A percentile compares a stretch with the other conserved stretches of the same genome.
phyloP scores from a whole-genome alignment of 2,797 vertebrate genomes.

The Eremophila alpestris region DNA sequence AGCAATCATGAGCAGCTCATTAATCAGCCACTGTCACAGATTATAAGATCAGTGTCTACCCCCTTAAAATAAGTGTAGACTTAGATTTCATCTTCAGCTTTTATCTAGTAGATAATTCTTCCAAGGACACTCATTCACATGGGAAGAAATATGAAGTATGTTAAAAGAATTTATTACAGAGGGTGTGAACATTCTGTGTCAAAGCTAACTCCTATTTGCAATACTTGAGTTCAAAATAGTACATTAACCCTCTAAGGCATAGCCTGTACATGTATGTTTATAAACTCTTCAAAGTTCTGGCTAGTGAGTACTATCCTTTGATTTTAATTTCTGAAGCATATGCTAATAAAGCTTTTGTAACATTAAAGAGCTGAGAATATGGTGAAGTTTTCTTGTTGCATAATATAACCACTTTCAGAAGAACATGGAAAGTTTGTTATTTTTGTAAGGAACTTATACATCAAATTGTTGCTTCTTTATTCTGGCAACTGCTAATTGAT shows the following conservation, averaged over 20 bases:
- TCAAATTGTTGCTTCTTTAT: conserved; percentile 31
- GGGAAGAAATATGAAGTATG: conserved; percentile 45
- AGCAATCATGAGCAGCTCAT: conserved; percentile 28
- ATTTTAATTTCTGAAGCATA: not conserved
- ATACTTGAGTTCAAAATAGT: conserved; percentile 38
- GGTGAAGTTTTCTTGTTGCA: conserved; percentile 10
- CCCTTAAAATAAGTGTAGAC: conserved; percentile 45
- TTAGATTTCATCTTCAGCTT: conserved; percentile 54
- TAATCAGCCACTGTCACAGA: conserved; percentile 19
- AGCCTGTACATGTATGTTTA: not conserved
- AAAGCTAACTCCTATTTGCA: conserved; percentile 27
- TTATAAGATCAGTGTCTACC: conserved; percentile 28
- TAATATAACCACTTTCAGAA: conserved; percentile 25
- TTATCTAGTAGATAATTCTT: conserved; percentile 60
- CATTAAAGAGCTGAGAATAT: not conserved
- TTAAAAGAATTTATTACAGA: conserved; percentile 54
- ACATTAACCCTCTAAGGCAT: conserved; percentile 33
- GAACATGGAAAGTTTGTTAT: not conserved
- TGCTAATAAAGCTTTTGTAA: conserved; percentile 24
- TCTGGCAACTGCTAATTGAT: conserved; percentile 62
- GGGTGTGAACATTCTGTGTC: conserved; percentile 44
- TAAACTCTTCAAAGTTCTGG: conserved; percentile 10
- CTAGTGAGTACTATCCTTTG: not conserved
- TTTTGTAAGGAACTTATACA: conserved; percentile 26
- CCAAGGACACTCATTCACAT: conserved; percentile 39